These are phyloP conservation scores for Prunella himalayana DNA, from an alignment of 2,113 vertebrate species.

Conservation along the genomic window DNA sequence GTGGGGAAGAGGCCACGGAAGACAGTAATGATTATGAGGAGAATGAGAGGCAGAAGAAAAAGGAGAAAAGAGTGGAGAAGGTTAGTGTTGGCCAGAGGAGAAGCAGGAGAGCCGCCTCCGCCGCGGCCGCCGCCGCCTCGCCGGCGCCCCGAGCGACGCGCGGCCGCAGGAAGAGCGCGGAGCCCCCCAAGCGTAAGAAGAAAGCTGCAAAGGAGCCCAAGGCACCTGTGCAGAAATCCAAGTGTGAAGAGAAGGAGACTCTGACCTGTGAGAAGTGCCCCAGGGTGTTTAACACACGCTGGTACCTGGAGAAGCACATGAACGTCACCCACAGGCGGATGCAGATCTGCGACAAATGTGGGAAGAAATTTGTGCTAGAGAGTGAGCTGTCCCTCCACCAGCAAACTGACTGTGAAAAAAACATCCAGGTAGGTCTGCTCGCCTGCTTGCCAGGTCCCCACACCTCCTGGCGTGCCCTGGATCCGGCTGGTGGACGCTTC, in stretches of 20 bases:
- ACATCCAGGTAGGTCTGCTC: constrained; percentile 91
- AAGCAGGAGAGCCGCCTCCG: constrained; percentile 71
- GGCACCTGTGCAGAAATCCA: constrained; percentile 76
- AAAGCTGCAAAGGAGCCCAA: constrained; percentile 78
- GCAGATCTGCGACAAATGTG: constrained; percentile 99
- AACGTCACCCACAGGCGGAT: constrained; percentile 97
- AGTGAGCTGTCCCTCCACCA: constrained; percentile 98
- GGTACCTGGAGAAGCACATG: constrained; percentile 99
- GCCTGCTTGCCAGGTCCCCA: constrained; percentile 49
- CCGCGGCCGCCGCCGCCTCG: constrained; percentile 63
- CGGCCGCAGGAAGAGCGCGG: constrained; percentile 81
- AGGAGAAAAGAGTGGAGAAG: constrained; percentile 77
- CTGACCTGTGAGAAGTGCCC: constrained; percentile 97
- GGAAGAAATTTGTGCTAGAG: constrained; percentile 98
- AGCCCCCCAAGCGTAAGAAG: constrained; percentile 83
- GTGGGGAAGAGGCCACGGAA: constrained; percentile 78
- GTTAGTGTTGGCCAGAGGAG: constrained; percentile 74
- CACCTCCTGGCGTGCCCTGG: constrained; percentile 41
- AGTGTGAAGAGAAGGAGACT: constrained; percentile 92
- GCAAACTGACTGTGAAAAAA: constrained; percentile 99
- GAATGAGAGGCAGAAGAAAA: constrained; percentile 81
- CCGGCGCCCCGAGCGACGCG: constrained; percentile 81
- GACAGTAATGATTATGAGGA: constrained; percentile 80
- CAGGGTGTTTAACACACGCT: constrained; percentile 96
- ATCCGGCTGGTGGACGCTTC: constrained; percentile 1